phyloP scores from a whole-genome alignment of 2,888 invertebrate genomes.

The Nemurella pictetii region DNA sequence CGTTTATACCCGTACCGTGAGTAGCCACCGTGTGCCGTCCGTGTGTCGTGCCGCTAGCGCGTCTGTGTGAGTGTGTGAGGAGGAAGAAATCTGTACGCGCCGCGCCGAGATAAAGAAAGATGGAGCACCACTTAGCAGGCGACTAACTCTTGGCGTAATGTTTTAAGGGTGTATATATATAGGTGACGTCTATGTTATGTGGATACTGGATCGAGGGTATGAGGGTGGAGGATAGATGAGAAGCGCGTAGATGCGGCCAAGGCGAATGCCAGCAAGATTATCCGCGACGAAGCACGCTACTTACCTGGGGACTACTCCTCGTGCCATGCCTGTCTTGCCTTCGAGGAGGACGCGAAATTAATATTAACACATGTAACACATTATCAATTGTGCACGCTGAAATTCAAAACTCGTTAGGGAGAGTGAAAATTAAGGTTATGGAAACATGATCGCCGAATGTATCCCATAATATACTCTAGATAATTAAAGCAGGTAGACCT shows the following conservation, averaged over 20 bases:
- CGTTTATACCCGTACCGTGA: background rate
- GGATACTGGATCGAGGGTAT: too few species aligned
- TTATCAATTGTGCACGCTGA: background rate
- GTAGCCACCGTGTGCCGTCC: background rate
- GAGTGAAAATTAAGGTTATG: background rate
- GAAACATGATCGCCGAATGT: background rate
- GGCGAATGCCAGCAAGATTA: background rate
- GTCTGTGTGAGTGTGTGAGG: background rate
- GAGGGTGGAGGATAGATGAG: too few species aligned
- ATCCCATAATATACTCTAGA: background rate
- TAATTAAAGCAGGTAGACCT: background rate
- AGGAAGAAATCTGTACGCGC: background rate
- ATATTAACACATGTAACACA: background rate
- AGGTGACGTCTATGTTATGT: background rate
- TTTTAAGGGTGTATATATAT: constrained; percentile 20
- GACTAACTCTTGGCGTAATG: constrained; percentile 37
- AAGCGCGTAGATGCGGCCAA: background rate
- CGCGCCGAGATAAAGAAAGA: constrained; percentile 30
- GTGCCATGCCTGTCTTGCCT: too few species aligned
- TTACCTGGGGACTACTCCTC: too few species aligned
- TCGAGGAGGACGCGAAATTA: background rate
- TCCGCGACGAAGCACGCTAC: background rate
- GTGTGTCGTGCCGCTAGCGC: background rate
- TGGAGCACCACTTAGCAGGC: constrained; percentile 36
- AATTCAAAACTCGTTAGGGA: background rate